These are phyloP conservation scores for Lepilemur ruficaudatus DNA, from an alignment of 2,797 vertebrate genomes.

Conservation along the genomic window DNA sequence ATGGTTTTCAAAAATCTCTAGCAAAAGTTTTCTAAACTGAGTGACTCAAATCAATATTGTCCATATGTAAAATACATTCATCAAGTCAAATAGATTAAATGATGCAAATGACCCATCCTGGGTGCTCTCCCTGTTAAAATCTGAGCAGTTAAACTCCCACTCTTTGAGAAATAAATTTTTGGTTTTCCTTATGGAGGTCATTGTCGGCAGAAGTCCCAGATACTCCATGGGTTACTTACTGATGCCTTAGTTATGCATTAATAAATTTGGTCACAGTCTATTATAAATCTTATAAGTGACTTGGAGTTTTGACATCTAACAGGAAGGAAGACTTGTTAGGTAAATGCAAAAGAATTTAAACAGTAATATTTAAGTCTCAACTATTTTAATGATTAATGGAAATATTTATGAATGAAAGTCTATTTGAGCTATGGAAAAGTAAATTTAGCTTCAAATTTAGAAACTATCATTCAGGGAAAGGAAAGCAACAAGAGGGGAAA, in stretches of 20 bases:
- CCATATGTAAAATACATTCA: background rate
- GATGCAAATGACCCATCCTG: background rate
- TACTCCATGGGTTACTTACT: background rate
- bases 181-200: background rate
- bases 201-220: background rate
- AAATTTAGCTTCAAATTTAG: constrained; percentile 7
- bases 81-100: background rate
- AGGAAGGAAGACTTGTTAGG: constrained; percentile 28
- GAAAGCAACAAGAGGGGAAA: constrained; percentile 27
- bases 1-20: background rate
- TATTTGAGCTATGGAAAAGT: constrained; percentile 50
- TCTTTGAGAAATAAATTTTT: background rate
- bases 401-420: constrained; percentile 51
- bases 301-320: background rate
- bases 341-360: constrained; percentile 55
- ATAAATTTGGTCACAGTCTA: background rate
- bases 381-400: constrained; percentile 52
- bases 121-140: background rate
- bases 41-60: background rate
- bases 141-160: background rate
- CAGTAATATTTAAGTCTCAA: constrained; percentile 22
- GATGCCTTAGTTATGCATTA: constrained; percentile 3
- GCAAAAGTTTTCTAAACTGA: background rate
- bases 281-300: constrained; percentile 29
- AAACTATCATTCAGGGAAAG: background rate